Evolutionary conservation across 2,113 vertebrate genomes (phyloP), one percentile per base, ranked within the genome.

Genomic region (Paradisaea rubra): DNA sequence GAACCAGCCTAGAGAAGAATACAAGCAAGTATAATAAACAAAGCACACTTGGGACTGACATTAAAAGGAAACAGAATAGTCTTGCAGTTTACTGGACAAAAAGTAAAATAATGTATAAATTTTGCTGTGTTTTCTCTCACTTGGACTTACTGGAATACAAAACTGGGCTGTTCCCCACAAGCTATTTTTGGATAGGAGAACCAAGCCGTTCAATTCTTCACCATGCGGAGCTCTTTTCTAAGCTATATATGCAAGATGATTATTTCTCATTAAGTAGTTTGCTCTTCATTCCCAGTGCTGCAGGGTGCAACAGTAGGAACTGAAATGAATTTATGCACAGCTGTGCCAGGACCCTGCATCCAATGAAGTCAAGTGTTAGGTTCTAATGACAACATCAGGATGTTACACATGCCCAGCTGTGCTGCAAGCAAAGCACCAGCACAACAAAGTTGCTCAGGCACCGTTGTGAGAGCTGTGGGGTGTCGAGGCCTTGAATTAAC

Each of bases 161-260:
- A 88, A 76, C 23, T 33, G 45, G 37, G 50, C 64, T 69, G 39
- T 39, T 86, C 33, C 56, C 20, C 17, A 7, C 9, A 28, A 50
- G 33, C 30, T 91, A 31, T 91, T 84, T 95, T 84, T 84, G 61
- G 25, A n/a, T 17, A 56, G 80, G 31, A 61, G 47, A 73, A 86
- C 15, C 7, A 77, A 63, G 56, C 17, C 30, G 50, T 73, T 72
- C 64, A 72, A 18, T 65, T 77, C 42, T 81, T 66, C 70, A 73
- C 42, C 54, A 21, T 4, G 31, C 81, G 47, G 60, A 80, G 52
- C 81, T 88, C 25, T 83, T 91, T 88, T 44, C 91, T 64, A 71
- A 81, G 68, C 47, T 86, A 2, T 44, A 15, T 50, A 65, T n/a
- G 57, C 50, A 35, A 84, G 33, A 56, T 81, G 30, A 66, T 45